Evolutionary conservation across 2,888 invertebrate genomes (phyloP), one percentile per base, ranked within the genome.

Genomic region (Himalopsyche anomala): DNA sequence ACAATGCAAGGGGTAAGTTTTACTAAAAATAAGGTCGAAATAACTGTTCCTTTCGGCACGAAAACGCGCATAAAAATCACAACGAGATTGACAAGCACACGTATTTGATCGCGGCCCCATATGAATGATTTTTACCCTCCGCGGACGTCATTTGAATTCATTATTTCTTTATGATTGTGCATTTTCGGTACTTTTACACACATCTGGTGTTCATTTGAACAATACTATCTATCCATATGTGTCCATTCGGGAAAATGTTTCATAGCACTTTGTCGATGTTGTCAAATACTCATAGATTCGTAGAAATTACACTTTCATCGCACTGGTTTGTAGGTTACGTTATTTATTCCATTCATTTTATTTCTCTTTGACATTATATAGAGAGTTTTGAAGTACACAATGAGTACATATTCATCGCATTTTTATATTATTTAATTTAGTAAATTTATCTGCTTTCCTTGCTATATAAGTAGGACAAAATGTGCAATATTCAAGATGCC

Each of bases 1-100:
- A 83, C 87, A 6, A 87, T 87, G 87, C 87, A 82, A 36, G 83
- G 69, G 81, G 87, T 87, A 81, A 83, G 81, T 84, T 62, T 51
- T 1, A 80, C 80, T 42, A 36, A 80, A 80, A 80, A 40, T 80
- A 28, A 19, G 5, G 19, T 12, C 40, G 42, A 45, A 38, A 19
- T 42, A 80, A 38, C 38, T 2, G 38, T 40, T 40, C 17, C 17
- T 28, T 62, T 62, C 62, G 11, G 2, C 62, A n/a, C 19, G 62
- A 19, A 62, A 62, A 62, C 62, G 11, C 28, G 62, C 62, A 28
- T 62, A 62, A 19, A 62, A 62, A 62, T 62, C 62, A 28, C 28
- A 19, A 19, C 62, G 62, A 62, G 28, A 83, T 62, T 84, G 84
- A 80, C 84, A 84, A 55, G 80, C 38, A 51, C 84, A 84, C 84